phyloP scores from a whole-genome alignment of 2,888 invertebrate genomes.

The Ellobium chinense region DNA sequence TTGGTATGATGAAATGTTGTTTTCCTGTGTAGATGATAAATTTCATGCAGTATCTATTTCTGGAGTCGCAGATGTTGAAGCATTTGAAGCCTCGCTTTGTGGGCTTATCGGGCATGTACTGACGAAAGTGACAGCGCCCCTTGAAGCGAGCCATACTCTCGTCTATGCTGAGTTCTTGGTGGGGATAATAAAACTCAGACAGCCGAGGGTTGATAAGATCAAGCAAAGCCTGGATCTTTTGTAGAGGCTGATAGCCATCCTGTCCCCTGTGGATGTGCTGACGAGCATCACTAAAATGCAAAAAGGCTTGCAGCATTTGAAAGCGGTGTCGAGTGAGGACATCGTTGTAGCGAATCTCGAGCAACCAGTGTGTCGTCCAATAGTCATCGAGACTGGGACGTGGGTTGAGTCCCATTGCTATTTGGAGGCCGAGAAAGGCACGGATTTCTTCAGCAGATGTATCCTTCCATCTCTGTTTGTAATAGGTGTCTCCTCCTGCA shows the following conservation, averaged over 20 bases:
- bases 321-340: not conserved
- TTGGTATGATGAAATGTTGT: not conserved
- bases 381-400: not conserved
- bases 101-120: slow-evolving; percentile 21
- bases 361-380: not conserved
- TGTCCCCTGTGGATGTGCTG: not conserved
- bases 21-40: slow-evolving; percentile 12
- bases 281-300: not conserved
- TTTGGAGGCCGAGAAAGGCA: not conserved
- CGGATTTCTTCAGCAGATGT: not conserved
- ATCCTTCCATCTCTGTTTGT: not conserved
- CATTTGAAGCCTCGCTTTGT: slow-evolving; percentile 11
- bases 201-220: not conserved
- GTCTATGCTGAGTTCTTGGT: slow-evolving; percentile 14
- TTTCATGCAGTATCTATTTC: not conserved
- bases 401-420: not conserved
- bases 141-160: slow-evolving; percentile 29
- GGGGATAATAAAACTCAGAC: no score
- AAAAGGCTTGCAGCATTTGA: not conserved
- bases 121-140: no score
- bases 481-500: not conserved
- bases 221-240: slow-evolving; percentile 2
- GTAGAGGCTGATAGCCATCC: slow-evolving; percentile 12
- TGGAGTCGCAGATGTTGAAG: not conserved
- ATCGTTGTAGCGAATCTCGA: not conserved